Evolutionary conservation across 2,797 vertebrate species (phyloP).

Genomic region (Lophotriccus pileatus): DNA sequence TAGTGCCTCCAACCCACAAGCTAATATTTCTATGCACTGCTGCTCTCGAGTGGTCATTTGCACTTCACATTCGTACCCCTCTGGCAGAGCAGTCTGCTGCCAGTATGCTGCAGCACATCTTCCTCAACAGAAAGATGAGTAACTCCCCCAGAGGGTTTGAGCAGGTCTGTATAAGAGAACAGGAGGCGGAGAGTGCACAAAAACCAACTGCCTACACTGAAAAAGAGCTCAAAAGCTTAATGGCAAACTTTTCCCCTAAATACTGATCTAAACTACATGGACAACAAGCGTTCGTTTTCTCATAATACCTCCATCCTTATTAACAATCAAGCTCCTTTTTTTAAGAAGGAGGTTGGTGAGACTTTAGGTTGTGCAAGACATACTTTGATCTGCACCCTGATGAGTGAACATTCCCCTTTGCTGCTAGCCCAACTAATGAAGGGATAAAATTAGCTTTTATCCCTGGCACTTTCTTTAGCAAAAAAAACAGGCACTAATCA

Average conservation of each 20-base stretch:
- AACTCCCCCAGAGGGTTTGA: neutral
- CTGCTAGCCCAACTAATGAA: constrained; percentile 92
- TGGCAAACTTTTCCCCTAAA: constrained; percentile 7
- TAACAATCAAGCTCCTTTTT: constrained; percentile 27
- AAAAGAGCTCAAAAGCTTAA: neutral
- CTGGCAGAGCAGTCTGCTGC: neutral
- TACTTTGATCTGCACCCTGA: constrained; percentile 92
- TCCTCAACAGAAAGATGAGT: neutral
- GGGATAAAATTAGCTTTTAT: constrained; percentile 91
- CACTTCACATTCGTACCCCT: neutral
- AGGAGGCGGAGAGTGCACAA: neutral
- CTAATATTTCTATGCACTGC: neutral
- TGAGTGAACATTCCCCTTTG: constrained; percentile 86
- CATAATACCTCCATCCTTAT: constrained; percentile 5
- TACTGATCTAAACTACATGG: neutral
- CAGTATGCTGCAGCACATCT: neutral
- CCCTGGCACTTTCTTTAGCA: constrained; percentile 86
- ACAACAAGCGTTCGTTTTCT: constrained; percentile 14
- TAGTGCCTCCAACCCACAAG: neutral
- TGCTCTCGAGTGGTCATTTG: fast-evolving
- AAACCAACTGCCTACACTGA: neutral
- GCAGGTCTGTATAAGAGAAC: fast-evolving
- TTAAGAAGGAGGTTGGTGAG: constrained; percentile 37
- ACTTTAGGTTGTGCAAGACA: constrained; percentile 69
- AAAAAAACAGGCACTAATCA: constrained; percentile 84